Evolutionary conservation across 2,797 vertebrate genomes (phyloP).

Genomic region (Hirundo rustica): DNA sequence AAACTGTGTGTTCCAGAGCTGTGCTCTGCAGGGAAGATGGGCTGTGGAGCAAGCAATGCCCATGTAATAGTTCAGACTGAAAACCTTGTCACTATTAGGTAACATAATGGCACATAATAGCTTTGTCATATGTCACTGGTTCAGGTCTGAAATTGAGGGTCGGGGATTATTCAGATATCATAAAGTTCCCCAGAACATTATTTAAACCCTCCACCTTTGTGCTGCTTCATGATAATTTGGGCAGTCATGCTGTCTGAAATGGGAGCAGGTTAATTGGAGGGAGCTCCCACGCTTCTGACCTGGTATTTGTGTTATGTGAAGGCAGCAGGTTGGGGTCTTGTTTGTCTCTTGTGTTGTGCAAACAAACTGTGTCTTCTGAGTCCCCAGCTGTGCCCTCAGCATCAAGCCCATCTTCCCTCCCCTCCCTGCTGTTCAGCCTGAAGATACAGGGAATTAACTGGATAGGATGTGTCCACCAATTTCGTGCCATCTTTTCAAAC

Average conservation of each 20-base stretch:
- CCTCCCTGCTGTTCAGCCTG: neutral
- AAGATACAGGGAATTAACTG: neutral
- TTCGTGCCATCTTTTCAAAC: neutral
- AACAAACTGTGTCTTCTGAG: neutral
- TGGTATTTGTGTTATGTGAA: neutral
- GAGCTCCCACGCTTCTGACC: rapidly evolving
- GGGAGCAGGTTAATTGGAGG: neutral
- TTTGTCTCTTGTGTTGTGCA: neutral
- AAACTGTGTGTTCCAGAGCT: neutral
- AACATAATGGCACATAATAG: neutral
- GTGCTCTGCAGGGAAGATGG: neutral
- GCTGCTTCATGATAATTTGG: neutral
- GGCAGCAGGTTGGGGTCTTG: rapidly evolving
- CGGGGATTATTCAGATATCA: neutral
- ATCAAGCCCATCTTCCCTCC: rapidly evolving
- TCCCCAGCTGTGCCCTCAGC: neutral
- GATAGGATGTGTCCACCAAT: neutral
- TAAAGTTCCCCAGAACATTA: neutral
- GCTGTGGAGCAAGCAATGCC: neutral
- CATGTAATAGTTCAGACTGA: neutral
- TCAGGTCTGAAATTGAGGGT: neutral
- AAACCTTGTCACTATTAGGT: neutral
- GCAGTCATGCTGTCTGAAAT: neutral
- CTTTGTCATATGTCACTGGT: neutral
- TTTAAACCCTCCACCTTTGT: neutral